Conservation (phyloP, 2,797 vertebrate genomes). For the Melanotaenia parkinsoni region DNA sequence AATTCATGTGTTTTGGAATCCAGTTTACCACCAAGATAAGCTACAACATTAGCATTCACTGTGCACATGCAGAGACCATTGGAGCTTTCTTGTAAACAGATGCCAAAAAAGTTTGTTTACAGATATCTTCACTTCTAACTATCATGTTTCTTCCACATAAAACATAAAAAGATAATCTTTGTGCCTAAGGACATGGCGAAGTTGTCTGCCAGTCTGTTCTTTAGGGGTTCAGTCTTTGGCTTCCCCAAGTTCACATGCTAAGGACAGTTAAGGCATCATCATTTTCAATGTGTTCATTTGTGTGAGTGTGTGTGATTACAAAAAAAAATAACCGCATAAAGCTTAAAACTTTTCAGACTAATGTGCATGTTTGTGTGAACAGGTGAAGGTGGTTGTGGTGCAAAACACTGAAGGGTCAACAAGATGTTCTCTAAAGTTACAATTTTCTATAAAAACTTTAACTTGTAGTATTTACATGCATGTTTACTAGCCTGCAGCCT, state of each 20-base stretch:
- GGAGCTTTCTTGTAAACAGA: too few species aligned
- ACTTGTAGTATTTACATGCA: not conserved
- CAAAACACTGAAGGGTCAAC: not conserved
- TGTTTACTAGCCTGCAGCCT: not conserved
- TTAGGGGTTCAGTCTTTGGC: not conserved
- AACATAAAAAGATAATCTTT: not conserved
- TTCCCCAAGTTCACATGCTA: not conserved
- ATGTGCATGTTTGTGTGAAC: not conserved
- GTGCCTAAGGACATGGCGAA: not conserved
- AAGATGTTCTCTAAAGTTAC: not conserved
- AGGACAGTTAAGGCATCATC: not conserved
- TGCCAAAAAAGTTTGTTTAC: not conserved
- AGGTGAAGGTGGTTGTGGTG: not conserved
- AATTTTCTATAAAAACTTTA: not conserved
- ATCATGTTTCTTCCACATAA: not conserved
- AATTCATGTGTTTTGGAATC: not conserved
- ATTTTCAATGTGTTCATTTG: not conserved
- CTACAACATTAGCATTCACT: not conserved
- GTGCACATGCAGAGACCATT: too few species aligned
- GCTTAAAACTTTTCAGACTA: too few species aligned
- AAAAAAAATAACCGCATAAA: too few species aligned
- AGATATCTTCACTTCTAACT: not conserved
- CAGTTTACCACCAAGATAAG: not conserved
- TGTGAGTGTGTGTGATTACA: too few species aligned
- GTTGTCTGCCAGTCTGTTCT: not conserved